Base-by-base conservation (phyloP, 2,797 vertebrate genomes). In the Dromococcyx pavoninus region DNA sequence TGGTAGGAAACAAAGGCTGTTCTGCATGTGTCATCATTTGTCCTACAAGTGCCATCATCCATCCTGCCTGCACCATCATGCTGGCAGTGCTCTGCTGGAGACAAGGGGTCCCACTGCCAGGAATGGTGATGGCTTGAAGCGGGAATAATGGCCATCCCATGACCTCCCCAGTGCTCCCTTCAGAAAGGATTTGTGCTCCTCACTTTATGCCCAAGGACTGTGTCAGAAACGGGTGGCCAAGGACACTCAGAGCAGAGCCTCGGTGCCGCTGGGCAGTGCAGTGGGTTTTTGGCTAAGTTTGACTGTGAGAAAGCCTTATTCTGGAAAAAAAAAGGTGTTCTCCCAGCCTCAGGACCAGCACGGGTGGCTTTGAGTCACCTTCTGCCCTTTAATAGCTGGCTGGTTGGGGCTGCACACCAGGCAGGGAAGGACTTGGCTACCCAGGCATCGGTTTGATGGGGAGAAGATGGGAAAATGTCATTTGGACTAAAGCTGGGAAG, bases 161-260 rank as follows among this genome's bases (percentile, higher is more conserved):
- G 46, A 33, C 5, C 0, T 56, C 28, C 30, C 39, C 39, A 41
- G 39, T 41, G 39, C 39, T n/a, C 17, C 27, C 43, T 56, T 70
- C 79, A 74, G 64, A 37, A 23, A 27, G 33, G 7, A 8, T 60
- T 61, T 5, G 1, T 65, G 60, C 28, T 39, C 13, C 25, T 69
- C 50, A 57, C 51, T 43, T 60, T 2, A 1, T 37, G 32, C 43
- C 16, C 5, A 1, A 50, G 3, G 23, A 16, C 44, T 50, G 13
- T 0, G 0, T 48, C 18, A 48, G 33, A 25, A 43, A 33, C 44
- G 16, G 37, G 23, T 48, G 66, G 50, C 44, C 0, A 0, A 64
- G 50, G 19, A n/a, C 22, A 10, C 41, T 24, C 2, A 3, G 19
- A 69, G 39, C 44, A 64, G 32, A 54, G 50, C 27, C 44, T 22